Conservation (phyloP, 2,797 vertebrate species). For the Myoxocephalus aenaeus region DNA sequence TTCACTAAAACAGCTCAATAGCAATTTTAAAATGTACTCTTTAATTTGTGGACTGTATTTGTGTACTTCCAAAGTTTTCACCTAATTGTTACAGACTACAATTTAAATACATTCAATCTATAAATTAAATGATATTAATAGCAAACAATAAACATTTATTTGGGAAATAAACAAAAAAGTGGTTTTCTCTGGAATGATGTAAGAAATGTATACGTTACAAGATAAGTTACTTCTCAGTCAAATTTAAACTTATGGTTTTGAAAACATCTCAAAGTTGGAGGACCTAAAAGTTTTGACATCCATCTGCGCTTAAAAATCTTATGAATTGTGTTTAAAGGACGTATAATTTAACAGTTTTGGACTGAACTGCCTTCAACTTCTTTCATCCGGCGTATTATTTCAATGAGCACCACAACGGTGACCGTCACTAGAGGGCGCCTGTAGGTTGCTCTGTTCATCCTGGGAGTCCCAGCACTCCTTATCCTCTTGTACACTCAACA, state of each 20-base stretch:
- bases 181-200: neutral
- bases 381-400: neutral
- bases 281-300: neutral
- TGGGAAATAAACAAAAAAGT: neutral
- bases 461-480: conserved; percentile 18
- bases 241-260: neutral
- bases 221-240: neutral
- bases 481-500: conserved; percentile 32
- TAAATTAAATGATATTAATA: neutral
- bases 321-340: neutral
- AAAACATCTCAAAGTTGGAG: neutral
- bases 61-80: neutral
- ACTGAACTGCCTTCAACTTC: neutral
- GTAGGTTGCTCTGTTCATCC: conserved; percentile 54
- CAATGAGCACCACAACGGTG: neutral
- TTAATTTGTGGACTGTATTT: neutral
- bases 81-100: neutral
- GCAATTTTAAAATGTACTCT: neutral
- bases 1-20: neutral
- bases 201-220: neutral
- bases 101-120: neutral
- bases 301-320: neutral
- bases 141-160: neutral
- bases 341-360: neutral
- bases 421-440: conserved; percentile 83